Evolutionary conservation across 2,113 vertebrate species (phyloP), one percentile per base, ranked within the genome.

Genomic region (Brachyistius frenatus): DNA sequence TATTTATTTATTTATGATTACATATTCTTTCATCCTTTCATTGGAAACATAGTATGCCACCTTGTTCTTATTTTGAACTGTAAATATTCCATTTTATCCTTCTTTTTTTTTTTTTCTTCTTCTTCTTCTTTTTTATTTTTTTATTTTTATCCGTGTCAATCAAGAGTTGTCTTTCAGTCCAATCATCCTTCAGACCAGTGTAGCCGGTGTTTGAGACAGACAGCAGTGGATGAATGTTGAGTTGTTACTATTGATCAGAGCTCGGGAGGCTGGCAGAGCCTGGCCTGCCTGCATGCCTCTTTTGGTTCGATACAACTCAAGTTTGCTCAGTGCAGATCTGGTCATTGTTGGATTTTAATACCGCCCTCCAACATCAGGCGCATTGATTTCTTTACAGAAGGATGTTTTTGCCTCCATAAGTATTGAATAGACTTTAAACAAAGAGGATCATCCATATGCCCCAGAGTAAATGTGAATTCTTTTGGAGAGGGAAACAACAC

Each of bases 391-490:
- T 88, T 39, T 90, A 86, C 84, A 86, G 82, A 86, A 89, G 86
- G 90, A 90, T 92, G 89, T 90, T 90, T 89, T 90, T 89, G 60
- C 83, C 85, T 88, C 86, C 67, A 86, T 89, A 86, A 90, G 86
- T 92, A 92, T 91, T 78, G 88, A 92, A 89, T 89, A 87, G 74
- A 89, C 80, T 91, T 91, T 86, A 88, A 92, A 91, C 90, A 92
- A 91, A 92, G 88, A 90, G 81, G 87, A 89, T 88, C 84, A 84
- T 86, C 86, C 86, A 84, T 80, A 88, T 85, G 81, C 89, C 91
- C 89, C 54, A 80, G 90, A 93, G 91, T 90, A 84, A 66, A 82
- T 66, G 73, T 76, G 72, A 57, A 7, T 56, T 69, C 50, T 76
- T 86, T 67, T 67, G 32, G 11, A 44, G 57, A 68, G 66, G 67